These are phyloP conservation scores for Podarcis siculus DNA, from an alignment of 2,797 vertebrate species.

Conservation along the genomic window DNA sequence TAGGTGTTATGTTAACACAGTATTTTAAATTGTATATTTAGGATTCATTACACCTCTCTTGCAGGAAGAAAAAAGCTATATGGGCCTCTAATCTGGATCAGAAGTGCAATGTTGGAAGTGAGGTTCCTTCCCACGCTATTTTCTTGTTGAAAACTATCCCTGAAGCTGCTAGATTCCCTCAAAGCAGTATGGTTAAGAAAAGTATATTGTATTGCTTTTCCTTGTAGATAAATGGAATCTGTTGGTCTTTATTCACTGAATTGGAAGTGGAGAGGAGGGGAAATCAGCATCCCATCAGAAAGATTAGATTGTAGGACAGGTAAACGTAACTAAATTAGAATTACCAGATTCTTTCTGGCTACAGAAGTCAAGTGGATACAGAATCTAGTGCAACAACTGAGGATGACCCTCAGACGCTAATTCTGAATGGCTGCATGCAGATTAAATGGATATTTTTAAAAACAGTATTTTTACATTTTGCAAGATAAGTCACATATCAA, in stretches of 20 bases:
- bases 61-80: too few species aligned
- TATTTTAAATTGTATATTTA: not conserved
- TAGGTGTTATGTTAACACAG: not conserved
- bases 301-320: not conserved
- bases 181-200: not conserved
- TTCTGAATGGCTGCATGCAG: constrained; percentile 20
- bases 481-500: constrained; percentile 44
- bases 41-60: not conserved
- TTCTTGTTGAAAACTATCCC: not conserved
- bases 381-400: not conserved
- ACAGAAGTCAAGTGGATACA: not conserved
- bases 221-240: not conserved
- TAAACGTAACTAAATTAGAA: not conserved
- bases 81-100: not conserved
- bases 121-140: not conserved
- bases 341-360: not conserved
- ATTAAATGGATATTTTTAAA: constrained; percentile 8
- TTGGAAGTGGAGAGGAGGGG: not conserved
- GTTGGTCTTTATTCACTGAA: not conserved
- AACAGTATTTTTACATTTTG: constrained; percentile 41
- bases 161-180: not conserved
- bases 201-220: not conserved
- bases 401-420: not conserved
- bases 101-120: not conserved
- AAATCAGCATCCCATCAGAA: not conserved